Base-by-base conservation (phyloP, 2,797 vertebrate species). In the Ctenopoma multispine region DNA sequence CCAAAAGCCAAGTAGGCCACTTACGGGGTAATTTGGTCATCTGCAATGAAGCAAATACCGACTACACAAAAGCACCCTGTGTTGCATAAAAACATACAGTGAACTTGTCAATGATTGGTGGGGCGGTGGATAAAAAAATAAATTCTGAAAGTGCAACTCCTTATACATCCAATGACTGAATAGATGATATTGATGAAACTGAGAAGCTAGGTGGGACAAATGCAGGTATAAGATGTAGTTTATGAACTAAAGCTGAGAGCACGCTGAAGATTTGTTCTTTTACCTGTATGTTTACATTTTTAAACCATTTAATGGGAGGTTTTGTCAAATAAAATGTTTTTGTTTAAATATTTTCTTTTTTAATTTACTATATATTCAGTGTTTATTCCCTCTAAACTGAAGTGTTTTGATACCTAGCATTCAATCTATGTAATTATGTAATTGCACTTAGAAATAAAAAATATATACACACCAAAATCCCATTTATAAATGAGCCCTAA, bases 371-470 rank as follows among this genome's bases (percentile, higher is more conserved):
- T 85, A 80, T 88, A 81, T 86, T 87, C 73, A 81, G 79, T 80
- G 77, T 89, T 86, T 84, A 73, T 80, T 89, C 82, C 77, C 69
- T 84, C 78, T 79, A 63, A 88, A 78, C 72, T 85, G 83, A 90
- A 75, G 68, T 63, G 43, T 75, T 82, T 85, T 84, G 82, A 91
- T 87, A 89, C 87, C 85, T 84, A 89, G 88, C 89, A 87, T 89
- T 91, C 90, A 90, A 82, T 90, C 79, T 84, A 89, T 87, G 81
- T 92, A 92, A 92, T 93, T 87, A 87, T 83, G 85, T 92, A 93
- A 94, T 94, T 94, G 92, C 93, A 94, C 93, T 93, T 93, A 87
- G 89, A 94, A 93, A 92, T 91, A 92, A 93, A 91, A 93, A 92
- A 90, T 89, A 92, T 92, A 87, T 92, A 94, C 89, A 93, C 89